These are phyloP conservation scores for Hyperopisus bebe DNA, from an alignment of 2,113 vertebrate species.

Conservation along the genomic window DNA sequence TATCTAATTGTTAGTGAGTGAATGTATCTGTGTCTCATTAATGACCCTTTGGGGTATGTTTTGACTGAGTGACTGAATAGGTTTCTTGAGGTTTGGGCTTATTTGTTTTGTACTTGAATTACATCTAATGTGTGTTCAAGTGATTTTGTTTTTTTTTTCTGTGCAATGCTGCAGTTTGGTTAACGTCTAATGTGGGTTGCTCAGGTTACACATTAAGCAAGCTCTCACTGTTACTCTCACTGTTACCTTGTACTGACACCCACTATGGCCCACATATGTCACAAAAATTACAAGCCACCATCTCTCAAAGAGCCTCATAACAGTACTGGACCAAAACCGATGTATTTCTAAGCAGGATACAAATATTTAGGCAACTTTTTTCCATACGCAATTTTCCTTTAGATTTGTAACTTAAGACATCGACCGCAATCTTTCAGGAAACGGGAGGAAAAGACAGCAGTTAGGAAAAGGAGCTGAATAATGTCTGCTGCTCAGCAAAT, in stretches of 20 bases:
- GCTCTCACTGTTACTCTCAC: not conserved
- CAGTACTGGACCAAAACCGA: conserved; percentile 48
- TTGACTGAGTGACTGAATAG: not conserved
- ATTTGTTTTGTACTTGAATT: not conserved
- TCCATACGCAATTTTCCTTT: conserved; percentile 49
- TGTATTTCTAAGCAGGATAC: conserved; percentile 50
- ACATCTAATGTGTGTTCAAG: not conserved
- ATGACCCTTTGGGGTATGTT: not conserved
- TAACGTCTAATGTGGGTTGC: not conserved
- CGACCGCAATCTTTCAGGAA: conserved; percentile 36
- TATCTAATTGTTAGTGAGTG: not conserved
- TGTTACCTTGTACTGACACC: not conserved
- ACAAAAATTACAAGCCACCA: not conserved
- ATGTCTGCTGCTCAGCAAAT: conserved; percentile 50
- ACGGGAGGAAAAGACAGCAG: conserved; percentile 27
- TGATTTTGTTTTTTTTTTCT: not conserved
- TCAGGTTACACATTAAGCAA: not conserved
- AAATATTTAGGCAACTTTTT: conserved; percentile 54
- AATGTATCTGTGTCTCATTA: not conserved
- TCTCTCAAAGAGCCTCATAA: conserved; percentile 36
- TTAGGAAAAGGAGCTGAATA: conserved; percentile 50
- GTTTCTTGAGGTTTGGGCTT: not conserved
- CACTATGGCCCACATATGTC: not conserved
- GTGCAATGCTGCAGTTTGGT: not conserved
- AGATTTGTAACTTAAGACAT: conserved; percentile 51